phyloP scores from a whole-genome alignment of 2,113 vertebrate genomes.

The Microtus oregoni region DNA sequence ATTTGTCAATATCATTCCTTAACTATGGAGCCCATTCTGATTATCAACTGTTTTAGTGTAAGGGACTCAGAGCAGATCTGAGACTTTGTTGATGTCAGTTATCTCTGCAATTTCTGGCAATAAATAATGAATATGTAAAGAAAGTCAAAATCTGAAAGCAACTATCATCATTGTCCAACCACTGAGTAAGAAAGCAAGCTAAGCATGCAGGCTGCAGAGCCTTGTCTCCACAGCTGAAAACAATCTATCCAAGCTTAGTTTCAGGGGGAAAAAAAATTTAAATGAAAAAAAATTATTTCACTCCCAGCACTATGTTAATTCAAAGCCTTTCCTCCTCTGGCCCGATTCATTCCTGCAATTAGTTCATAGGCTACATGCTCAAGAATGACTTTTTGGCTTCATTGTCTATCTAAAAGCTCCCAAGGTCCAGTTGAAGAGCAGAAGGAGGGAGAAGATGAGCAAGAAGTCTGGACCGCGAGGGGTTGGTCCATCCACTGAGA shows the following conservation, averaged over 20 bases:
- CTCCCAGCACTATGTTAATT: constrained; percentile 47
- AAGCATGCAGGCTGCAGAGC: neutral
- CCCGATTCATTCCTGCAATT: constrained; percentile 4
- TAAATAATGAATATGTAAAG: constrained; percentile 22
- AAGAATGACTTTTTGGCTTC: constrained; percentile 47
- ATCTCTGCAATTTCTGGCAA: neutral
- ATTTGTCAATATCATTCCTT: neutral
- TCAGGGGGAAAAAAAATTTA: neutral
- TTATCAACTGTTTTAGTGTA: constrained; percentile 30
- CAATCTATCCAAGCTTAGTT: constrained; percentile 12
- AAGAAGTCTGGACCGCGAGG: too few species aligned
- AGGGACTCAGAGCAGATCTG: neutral
- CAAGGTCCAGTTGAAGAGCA: too few species aligned
- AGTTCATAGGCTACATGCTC: neutral
- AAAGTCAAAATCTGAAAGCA: constrained; percentile 8
- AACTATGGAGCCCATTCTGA: neutral
- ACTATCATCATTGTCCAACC: neutral
- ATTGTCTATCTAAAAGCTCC: neutral
- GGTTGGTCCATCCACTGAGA: too few species aligned
- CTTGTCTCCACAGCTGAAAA: constrained; percentile 40
- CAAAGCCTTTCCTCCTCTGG: neutral
- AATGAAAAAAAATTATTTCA: constrained; percentile 25
- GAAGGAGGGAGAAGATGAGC: too few species aligned
- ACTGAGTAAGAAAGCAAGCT: constrained; percentile 26
- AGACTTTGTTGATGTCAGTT: neutral